phyloP scores from a whole-genome alignment of 1,140 invertebrate genomes.

The Saccostrea cuccullata region DNA sequence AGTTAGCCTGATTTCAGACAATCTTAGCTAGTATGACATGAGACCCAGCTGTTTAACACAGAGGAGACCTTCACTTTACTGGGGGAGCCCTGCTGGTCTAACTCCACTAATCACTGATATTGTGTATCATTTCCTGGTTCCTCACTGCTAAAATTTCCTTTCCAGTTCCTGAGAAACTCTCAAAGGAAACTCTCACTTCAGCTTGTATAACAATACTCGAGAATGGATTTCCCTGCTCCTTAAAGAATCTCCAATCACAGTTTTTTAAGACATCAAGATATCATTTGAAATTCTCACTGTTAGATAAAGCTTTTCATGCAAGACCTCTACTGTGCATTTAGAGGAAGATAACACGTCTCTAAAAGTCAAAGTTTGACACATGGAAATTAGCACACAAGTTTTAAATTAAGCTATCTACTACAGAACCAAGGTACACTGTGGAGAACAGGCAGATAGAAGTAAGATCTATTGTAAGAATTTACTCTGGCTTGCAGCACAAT shows the following conservation, averaged over 20 bases:
- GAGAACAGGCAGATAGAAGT: not conserved
- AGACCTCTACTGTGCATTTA: not conserved
- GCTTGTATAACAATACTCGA: not conserved
- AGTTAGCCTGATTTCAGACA: not conserved
- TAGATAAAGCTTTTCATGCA: not conserved
- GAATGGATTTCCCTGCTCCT: no score
- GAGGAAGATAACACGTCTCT: not conserved
- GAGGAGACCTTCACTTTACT: not conserved
- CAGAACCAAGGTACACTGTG: not conserved
- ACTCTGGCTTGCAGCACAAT: not conserved
- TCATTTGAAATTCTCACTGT: not conserved
- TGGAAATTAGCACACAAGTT: not conserved
- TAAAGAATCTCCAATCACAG: no score
- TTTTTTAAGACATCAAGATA: not conserved
- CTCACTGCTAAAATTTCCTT: not conserved
- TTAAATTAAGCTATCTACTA: slow-evolving; percentile 5
- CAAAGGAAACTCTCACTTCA: not conserved
- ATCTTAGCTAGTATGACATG: not conserved
- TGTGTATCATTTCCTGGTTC: slow-evolving; percentile 17
- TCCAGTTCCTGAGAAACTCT: not conserved
- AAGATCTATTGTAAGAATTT: not conserved
- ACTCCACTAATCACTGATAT: not conserved
- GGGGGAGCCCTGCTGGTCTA: not conserved
- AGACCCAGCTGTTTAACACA: slow-evolving; percentile 8
- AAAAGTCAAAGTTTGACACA: slow-evolving; percentile 24